Base-by-base conservation (phyloP, 2,888 invertebrate species). In the Cacoxenus indagator region DNA sequence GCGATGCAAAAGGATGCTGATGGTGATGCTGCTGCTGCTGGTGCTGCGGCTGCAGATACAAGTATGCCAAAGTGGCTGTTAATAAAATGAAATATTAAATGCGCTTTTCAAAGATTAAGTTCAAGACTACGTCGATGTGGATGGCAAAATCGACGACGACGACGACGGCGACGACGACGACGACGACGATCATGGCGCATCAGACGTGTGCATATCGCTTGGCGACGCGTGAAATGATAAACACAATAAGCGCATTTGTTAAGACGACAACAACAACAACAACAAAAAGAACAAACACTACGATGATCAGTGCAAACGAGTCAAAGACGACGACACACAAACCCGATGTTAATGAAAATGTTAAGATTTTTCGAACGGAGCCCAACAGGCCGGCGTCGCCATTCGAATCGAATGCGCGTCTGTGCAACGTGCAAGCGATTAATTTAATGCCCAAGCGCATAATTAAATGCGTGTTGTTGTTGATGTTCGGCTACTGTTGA, bases 71-170 rank as follows among this genome's bases (percentile, higher is more conserved):
- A 79, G 77, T 78, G 78, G 78, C 78, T 24, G 66, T 80, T 80
- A 81, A 80, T 80, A 80, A 80, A 80, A 80, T 81, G 80, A 80
- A 79, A 81, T 80, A 80, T 80, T 80, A 80, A 80, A 80, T 81
- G 80, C 80, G 82, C 79, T 78, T 80, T 45, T 43, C 61, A 81
- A 80, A 79, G 64, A 69, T 45, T 67, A 73, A 70, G 72, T 62
- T 71, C 55, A 45, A 59, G 54, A 31, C n/a, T n/a, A n/a, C n/a
- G n/a, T n/a, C n/a, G n/a, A n/a, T n/a, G n/a, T n/a, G n/a, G n/a
- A n/a, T n/a, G n/a, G n/a, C 68, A 69, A n/a, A 65, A 66, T 31
- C 65, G 26, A 51, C 45, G 64, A 31, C 55, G 43, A 51, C 67
- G 62, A 59, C 71, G 61, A 57, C 69, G 67, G 65, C 76, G 55